Evolutionary conservation across 2,113 vertebrate genomes (phyloP), one percentile per base, ranked within the genome.

Genomic region (Zeus faber): DNA sequence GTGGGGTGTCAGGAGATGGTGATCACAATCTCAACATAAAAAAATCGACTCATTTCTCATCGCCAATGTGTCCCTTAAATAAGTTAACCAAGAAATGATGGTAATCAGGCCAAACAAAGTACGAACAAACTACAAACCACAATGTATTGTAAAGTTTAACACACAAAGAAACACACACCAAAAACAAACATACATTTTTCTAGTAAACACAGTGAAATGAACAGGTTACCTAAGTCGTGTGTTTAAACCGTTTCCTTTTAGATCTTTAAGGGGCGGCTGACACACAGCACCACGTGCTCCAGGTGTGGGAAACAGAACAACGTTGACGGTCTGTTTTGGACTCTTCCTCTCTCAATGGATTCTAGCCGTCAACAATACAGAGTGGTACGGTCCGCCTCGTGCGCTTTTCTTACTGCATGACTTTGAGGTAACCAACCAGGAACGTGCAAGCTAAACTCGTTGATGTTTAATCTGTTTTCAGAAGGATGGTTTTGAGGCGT

Each of bases 201-300:
- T n/a, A n/a, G n/a, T n/a, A n/a, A n/a, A n/a, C n/a, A n/a, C n/a
- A n/a, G n/a, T n/a, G n/a, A n/a, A n/a, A n/a, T n/a, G n/a, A n/a
- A n/a, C n/a, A n/a, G n/a, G n/a, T n/a, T n/a, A n/a, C n/a, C n/a
- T n/a, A n/a, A n/a, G n/a, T n/a, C n/a, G n/a, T n/a, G n/a, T n/a
- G n/a, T n/a, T n/a, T n/a, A n/a, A n/a, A n/a, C n/a, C n/a, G n/a
- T n/a, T n/a, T n/a, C n/a, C n/a, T n/a, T 60, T 3, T 16, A 84
- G 81, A 49, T 79, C 8, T 84, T 84, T 11, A 75, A 41, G 4
- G 78, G 78, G 2, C 39, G 71, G 47, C 49, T 81, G 55, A 69
- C 7, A 23, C 71, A 84, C 39, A 57, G n/a, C 29, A 60, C 24
- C 35, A 67, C 10, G 0, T 84, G 81, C 22, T 39, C 2, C 0